A percentile compares a stretch with the other conserved stretches of the same genome.
phyloP scores from a whole-genome alignment of 53 echinoderm and acorn worm species.

The Echinometra lucunter region DNA sequence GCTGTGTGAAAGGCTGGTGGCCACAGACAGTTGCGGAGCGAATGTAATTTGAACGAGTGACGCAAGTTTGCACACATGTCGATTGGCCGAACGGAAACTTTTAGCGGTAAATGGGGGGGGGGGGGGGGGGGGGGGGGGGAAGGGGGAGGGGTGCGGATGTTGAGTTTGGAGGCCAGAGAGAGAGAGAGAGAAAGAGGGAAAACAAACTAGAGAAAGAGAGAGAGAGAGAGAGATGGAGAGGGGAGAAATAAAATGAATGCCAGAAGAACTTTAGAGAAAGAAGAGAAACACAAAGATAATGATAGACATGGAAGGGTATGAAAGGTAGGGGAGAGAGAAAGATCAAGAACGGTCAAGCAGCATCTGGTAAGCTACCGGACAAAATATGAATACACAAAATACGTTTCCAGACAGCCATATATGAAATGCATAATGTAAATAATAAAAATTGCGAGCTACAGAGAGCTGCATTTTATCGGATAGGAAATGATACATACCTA shows the following conservation, averaged over 20 bases:
- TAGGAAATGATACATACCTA: too few species aligned
- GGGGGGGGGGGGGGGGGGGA: not conserved
- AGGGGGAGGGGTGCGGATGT: not conserved
- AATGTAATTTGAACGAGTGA: conserved; percentile 36
- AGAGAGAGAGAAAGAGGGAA: not conserved
- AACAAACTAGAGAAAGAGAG: not conserved
- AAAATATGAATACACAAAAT: too few species aligned
- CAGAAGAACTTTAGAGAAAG: not conserved
- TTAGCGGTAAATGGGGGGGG: not conserved
- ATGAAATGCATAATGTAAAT: too few species aligned
- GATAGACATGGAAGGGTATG: not conserved
- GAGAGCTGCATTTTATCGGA: too few species aligned
- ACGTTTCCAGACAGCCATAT: too few species aligned
- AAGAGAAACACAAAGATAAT: not conserved
- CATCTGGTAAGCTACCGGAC: too few species aligned
- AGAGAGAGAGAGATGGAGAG: not conserved
- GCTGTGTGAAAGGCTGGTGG: conserved; percentile 5
- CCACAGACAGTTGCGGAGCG: not conserved
- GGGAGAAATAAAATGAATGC: not conserved
- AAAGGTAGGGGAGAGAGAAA: too few species aligned
- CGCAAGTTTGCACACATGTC: conserved; percentile 41
- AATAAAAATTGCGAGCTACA: too few species aligned
- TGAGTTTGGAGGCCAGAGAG: not conserved
- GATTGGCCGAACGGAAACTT: not conserved
- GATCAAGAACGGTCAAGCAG: too few species aligned